phyloP scores from a whole-genome alignment of 2,888 invertebrate species.

The Oasisia sp. region DNA sequence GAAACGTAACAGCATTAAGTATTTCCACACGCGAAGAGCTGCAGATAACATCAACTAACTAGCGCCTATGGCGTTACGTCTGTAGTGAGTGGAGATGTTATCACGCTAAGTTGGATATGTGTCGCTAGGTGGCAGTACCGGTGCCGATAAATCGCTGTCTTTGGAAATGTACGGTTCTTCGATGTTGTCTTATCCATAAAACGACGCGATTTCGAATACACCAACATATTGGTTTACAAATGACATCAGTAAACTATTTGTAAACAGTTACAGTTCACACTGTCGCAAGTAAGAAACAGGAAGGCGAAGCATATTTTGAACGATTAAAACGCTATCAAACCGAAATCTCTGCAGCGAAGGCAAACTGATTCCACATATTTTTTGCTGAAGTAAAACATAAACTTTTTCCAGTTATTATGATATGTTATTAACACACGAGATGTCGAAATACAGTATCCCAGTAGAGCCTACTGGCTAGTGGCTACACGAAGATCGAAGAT shows the following conservation, averaged over 20 bases:
- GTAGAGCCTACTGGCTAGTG: too few relatives aligned
- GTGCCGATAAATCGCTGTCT: neutral
- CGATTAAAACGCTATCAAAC: neutral
- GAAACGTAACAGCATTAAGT: neutral
- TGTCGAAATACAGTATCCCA: neutral
- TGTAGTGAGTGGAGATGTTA: neutral
- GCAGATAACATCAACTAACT: conserved; percentile 3
- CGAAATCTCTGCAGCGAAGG: neutral
- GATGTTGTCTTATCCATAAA: neutral
- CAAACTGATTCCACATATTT: neutral
- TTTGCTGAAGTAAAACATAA: neutral
- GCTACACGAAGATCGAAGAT: neutral
- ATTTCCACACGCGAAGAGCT: neutral
- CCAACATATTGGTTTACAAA: neutral
- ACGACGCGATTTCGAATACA: neutral
- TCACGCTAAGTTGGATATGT: neutral
- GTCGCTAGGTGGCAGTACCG: neutral
- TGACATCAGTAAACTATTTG: neutral
- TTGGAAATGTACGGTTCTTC: neutral
- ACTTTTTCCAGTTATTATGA: neutral
- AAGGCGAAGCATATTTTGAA: neutral
- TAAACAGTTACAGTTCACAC: neutral
- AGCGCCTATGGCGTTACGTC: neutral
- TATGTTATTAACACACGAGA: neutral
- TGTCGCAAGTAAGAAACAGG: neutral